A percentile compares a stretch with the other conserved stretches of the same genome.
phyloP scores from a whole-genome alignment of 2,797 vertebrate species.

The Dromococcyx pavoninus region DNA sequence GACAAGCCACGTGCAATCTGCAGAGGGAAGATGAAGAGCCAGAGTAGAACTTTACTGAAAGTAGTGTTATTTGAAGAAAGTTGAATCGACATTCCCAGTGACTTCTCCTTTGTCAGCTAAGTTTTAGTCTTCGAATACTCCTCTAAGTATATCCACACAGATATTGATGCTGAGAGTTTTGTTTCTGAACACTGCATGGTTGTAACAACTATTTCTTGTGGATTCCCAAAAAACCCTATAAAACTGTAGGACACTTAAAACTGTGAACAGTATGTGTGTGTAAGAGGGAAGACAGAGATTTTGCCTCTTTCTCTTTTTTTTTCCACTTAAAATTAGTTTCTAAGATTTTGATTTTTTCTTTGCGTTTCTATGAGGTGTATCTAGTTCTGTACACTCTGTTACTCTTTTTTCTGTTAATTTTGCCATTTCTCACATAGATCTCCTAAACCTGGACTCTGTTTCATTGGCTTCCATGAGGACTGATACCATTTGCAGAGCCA shows the following conservation, averaged over 20 bases:
- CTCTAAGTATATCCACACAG: background rate
- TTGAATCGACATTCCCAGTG: background rate
- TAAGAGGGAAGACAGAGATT: background rate
- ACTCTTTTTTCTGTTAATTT: background rate
- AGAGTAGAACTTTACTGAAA: background rate
- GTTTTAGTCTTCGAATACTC: background rate
- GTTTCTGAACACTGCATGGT: background rate
- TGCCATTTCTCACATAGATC: background rate
- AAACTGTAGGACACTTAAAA: background rate
- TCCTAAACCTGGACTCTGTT: background rate
- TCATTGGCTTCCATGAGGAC: rapidly evolving
- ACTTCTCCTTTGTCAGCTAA: background rate
- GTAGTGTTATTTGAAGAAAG: background rate
- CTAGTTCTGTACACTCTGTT: background rate
- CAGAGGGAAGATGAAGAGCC: background rate
- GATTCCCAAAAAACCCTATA: background rate
- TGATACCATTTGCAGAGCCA: background rate
- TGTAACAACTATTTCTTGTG: background rate
- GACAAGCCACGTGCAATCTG: background rate
- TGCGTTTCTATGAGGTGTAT: background rate
- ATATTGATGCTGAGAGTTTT: background rate
- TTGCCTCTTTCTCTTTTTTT: background rate
- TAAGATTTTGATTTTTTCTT: background rate
- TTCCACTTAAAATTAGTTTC: background rate
- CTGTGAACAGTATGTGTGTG: too few species aligned